Conservation (phyloP, 2,797 vertebrate genomes). For the Epinephelus coioides region DNA sequence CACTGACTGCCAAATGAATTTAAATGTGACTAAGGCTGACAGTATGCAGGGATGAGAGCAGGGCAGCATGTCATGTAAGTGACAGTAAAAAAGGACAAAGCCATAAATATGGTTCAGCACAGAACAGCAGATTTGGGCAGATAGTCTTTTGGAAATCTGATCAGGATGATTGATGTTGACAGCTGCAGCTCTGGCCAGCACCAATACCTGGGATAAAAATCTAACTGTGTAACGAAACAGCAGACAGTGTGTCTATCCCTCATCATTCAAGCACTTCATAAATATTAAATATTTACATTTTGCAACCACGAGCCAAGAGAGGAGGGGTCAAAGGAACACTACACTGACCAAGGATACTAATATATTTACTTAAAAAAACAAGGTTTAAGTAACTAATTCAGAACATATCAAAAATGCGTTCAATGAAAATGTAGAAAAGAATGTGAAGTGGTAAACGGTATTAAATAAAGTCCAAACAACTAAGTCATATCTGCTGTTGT, state of each 20-base stretch:
- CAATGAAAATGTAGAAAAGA: background rate
- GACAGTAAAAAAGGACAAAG: constrained; percentile 16
- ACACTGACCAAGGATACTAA: background rate
- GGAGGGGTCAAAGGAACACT: background rate
- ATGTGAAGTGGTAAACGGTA: background rate
- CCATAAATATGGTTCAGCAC: background rate
- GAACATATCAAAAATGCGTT: background rate
- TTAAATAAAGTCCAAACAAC: background rate
- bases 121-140: constrained; percentile 12
- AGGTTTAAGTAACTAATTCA: background rate
- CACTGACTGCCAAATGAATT: constrained; percentile 26
- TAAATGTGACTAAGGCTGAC: constrained; percentile 31
- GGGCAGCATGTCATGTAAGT: constrained; percentile 9
- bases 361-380: background rate
- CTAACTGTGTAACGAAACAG: background rate
- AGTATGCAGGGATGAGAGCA: constrained; percentile 36
- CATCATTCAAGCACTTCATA: background rate
- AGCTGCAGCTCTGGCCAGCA: background rate
- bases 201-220: constrained; percentile 1
- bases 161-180: background rate
- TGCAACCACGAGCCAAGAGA: background rate
- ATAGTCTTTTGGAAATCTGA: background rate
- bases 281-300: background rate
- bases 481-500: background rate
- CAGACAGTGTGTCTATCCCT: background rate